Evolutionary conservation across 2,113 vertebrate species (phyloP).

Genomic region (Polypterus senegalus): DNA sequence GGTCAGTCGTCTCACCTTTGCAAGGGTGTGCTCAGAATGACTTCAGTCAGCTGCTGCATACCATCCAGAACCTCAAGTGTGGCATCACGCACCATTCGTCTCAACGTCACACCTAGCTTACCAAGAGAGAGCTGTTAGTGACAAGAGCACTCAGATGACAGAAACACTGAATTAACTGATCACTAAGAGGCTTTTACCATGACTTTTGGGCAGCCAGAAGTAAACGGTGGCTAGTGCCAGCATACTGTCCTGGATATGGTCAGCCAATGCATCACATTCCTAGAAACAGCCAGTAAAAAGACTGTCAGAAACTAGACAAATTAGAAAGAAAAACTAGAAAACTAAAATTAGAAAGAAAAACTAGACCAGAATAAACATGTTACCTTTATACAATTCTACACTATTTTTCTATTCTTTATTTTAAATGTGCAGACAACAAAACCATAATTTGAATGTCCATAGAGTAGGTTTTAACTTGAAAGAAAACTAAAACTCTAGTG

Average conservation of each 20-base stretch:
- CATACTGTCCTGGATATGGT: conserved; percentile 51
- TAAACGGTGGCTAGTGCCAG: conserved; percentile 60
- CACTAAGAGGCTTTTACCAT: conserved; percentile 51
- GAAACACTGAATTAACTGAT: neutral
- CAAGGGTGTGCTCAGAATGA: conserved; percentile 49
- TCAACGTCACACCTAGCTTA: conserved; percentile 63
- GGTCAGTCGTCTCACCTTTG: conserved; percentile 51
- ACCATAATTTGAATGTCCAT: too few species aligned
- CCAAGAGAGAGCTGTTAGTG: neutral
- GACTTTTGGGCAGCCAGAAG: conserved; percentile 75
- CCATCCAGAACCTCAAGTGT: conserved; percentile 66
- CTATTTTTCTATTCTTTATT: too few species aligned
- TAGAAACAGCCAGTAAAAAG: conserved; percentile 20
- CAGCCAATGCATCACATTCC: conserved; percentile 56
- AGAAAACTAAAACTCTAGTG: too few species aligned
- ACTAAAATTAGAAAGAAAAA: too few species aligned
- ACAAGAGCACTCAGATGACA: too few species aligned
- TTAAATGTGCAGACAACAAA: too few species aligned
- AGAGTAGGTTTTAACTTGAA: too few species aligned
- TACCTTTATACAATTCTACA: too few species aligned
- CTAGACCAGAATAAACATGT: too few species aligned
- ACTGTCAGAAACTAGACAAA: too few species aligned
- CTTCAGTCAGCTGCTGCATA: conserved; percentile 64
- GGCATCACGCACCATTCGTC: conserved; percentile 60
- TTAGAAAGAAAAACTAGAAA: too few species aligned